These are phyloP conservation scores for Siniperca chuatsi DNA, from an alignment of 2,113 vertebrate genomes.

Conservation along the genomic window DNA sequence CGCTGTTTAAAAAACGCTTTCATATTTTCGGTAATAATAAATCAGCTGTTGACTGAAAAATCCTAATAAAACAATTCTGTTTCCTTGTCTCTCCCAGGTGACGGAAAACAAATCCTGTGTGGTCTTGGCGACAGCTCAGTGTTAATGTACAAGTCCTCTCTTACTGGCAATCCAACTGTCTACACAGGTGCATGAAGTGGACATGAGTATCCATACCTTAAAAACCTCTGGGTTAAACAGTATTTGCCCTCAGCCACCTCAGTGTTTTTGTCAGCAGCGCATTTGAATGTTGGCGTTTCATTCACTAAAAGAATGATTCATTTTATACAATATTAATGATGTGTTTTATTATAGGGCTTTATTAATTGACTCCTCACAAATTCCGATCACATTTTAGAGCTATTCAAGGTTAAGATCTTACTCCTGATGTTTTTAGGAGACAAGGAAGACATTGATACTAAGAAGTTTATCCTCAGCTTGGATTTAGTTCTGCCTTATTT, in stretches of 20 bases:
- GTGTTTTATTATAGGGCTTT: background rate
- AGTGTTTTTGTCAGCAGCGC: background rate
- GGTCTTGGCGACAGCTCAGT: constrained; percentile 87
- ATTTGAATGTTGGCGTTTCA: background rate
- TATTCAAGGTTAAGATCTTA: constrained; percentile 2
- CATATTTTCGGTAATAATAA: constrained; percentile 28
- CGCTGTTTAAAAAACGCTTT: background rate
- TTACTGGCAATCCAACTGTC: constrained; percentile 78
- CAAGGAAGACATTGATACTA: background rate
- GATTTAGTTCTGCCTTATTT: constrained; percentile 24
- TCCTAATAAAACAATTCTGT: constrained; percentile 39
- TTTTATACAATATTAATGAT: background rate
- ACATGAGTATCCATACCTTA: constrained; percentile 12
- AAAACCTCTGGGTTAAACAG: constrained; percentile 18
- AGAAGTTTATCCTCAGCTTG: constrained; percentile 17
- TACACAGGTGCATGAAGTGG: constrained; percentile 86
- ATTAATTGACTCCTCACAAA: constrained; percentile 2
- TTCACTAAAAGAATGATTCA: background rate
- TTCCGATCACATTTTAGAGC: constrained; percentile 4
- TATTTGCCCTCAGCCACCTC: constrained; percentile 32
- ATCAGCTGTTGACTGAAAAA: constrained; percentile 26
- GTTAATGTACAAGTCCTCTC: constrained; percentile 84
- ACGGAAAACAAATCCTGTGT: constrained; percentile 89
- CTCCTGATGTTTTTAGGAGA: constrained; percentile 3
- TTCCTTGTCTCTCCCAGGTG: constrained; percentile 80